A percentile compares a stretch with the other conserved stretches of the same genome.
These are phyloP conservation scores for Acrossocheilus wenchowensis DNA, from an alignment of 2,797 vertebrate species.

Conservation along the genomic window DNA sequence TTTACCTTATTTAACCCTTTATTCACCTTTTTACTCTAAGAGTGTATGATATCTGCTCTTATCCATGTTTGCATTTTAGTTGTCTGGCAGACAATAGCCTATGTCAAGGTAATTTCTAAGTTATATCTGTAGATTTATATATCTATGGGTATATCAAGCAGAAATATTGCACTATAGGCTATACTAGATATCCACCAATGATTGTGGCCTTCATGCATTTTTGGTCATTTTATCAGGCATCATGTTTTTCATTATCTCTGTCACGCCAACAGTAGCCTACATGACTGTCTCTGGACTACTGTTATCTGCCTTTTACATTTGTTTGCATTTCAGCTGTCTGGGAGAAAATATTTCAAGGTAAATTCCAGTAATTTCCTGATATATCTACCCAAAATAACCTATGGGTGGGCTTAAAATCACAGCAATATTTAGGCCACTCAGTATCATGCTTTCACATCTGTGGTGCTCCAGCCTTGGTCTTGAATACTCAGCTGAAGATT, in stretches of 20 bases:
- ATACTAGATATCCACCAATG: background rate
- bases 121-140: background rate
- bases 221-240: background rate
- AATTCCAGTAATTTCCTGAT: background rate
- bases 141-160: background rate
- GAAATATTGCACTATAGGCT: no score
- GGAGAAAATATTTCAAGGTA: background rate
- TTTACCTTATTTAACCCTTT: background rate
- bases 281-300: background rate
- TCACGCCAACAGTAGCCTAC: background rate
- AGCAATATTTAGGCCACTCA: background rate
- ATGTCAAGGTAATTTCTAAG: background rate
- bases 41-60: background rate
- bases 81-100: background rate
- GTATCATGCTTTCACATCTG: background rate
- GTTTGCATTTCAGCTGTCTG: background rate
- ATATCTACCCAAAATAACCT: background rate
- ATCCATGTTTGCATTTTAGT: background rate
- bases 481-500: background rate
- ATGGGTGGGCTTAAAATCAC: background rate
- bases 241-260: background rate
- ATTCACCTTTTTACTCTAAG: background rate
- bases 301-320: background rate
- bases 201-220: background rate
- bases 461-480: background rate